Base-by-base conservation (phyloP, 2,797 vertebrate species). In the Benthosema pterotum region DNA sequence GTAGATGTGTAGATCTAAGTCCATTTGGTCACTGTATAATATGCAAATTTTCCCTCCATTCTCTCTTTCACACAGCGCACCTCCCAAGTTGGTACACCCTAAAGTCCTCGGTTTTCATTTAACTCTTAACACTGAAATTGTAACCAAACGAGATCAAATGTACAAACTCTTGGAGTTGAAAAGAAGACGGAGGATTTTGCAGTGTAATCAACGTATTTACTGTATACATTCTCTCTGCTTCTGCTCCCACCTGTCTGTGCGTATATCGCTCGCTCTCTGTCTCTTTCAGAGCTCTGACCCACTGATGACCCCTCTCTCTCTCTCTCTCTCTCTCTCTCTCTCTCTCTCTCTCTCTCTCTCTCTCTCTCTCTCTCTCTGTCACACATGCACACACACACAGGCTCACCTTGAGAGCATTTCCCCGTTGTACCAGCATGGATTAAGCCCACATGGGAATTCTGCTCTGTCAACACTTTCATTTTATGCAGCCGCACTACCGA, bases 251-350 rank as follows among this genome's bases (percentile, higher is more conserved):
- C 16, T 56, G n/a, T 18, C n/a, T 8, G 11, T 46, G 8, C 45
- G 52, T 63, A 55, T 52, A 16, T 52, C 18, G 42, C 50, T 53
- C 49, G 13, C 42, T 19, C 15, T n/a, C 49, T 46, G 12, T 6
- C 17, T 42, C 42, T 52, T 14, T 18, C 49, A 45, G 28, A 55
- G 25, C 0, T 12, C 52, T 83, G 82, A 83, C 82, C 84, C 65
- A 60, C 60, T 32, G 69, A 45, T 78, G 53, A 87, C 83, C 84
- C n/a, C 16, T 6, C 51, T 11, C 42, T 3, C 19, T 16, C 52
- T 51, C 52, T n/a, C n/a, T n/a, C n/a, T n/a, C 84, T 15, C 16
- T 6, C 51, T 11, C 42, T 3, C 19, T 16, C 52, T 51, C 52
- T 52, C 18, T 51, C 50, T 53, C 49, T 16, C 42, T 19, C 15